Conservation (phyloP, 2,113 vertebrate species). For the Motacilla tschutschensis region DNA sequence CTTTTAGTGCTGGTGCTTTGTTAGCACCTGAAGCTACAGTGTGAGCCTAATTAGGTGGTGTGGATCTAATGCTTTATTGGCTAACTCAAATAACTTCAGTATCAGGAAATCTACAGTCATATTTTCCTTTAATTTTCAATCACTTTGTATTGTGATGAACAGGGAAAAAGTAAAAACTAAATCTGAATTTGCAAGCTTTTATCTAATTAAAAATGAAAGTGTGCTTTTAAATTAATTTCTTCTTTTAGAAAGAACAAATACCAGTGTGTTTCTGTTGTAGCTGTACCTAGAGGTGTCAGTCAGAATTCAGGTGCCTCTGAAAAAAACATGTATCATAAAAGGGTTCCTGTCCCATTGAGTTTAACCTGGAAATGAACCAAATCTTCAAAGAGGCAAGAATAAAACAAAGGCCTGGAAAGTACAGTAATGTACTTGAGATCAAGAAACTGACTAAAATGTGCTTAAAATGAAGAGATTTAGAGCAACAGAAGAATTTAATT, state of each 20-base stretch:
- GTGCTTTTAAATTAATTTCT: background rate
- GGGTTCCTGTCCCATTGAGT: background rate
- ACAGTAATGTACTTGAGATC: background rate
- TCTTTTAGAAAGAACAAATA: background rate
- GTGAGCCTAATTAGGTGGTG: background rate
- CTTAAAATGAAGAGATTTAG: background rate
- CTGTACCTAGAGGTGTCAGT: background rate
- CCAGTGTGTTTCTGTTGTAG: background rate
- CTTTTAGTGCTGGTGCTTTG: background rate
- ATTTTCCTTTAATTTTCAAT: background rate
- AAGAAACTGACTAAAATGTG: background rate
- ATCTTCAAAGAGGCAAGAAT: background rate
- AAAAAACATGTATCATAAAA: background rate
- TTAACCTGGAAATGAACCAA: conserved; percentile 1
- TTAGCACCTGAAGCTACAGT: background rate
- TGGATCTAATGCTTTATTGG: background rate
- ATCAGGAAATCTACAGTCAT: background rate
- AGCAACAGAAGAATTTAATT: background rate
- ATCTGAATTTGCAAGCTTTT: background rate
- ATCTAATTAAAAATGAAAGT: background rate
- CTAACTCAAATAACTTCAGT: background rate
- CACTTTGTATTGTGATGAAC: background rate
- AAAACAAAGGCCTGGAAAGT: background rate
- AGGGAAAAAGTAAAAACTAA: background rate
- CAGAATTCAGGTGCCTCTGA: background rate